A percentile compares a stretch with the other conserved stretches of the same genome.
These are phyloP conservation scores for Bacillus rossius DNA, from an alignment of 1,140 invertebrate genomes.

Conservation along the genomic window DNA sequence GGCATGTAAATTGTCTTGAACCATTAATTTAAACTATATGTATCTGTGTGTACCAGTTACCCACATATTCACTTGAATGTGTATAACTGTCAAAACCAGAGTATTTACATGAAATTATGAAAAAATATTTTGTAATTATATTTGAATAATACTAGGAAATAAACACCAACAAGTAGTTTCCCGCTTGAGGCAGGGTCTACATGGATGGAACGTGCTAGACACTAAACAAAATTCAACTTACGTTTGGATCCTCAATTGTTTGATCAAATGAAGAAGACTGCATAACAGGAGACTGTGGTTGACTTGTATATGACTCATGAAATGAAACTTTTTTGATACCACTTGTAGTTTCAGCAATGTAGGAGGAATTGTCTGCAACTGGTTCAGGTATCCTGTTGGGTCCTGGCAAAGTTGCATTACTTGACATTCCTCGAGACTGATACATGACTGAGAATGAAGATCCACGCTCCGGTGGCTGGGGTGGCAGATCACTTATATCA, in stretches of 20 bases:
- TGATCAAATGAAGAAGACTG: constrained; percentile 12
- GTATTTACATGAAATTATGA: too few relatives aligned
- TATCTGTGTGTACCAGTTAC: too few relatives aligned
- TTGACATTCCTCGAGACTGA: constrained; percentile 28
- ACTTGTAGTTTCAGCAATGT: background rate
- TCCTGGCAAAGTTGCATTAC: background rate
- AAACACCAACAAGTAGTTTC: too few relatives aligned
- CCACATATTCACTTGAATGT: too few relatives aligned
- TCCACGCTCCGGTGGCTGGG: constrained; percentile 69
- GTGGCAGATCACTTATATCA: constrained; percentile 38
- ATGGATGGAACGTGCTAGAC: too few relatives aligned
- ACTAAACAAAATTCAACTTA: constrained; percentile 50
- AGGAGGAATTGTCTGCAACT: background rate
- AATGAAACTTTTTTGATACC: constrained; percentile 62
- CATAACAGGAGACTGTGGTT: constrained; percentile 35
- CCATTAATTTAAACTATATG: too few relatives aligned
- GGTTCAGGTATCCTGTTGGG: background rate
- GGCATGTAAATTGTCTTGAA: too few relatives aligned
- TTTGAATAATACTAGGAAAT: too few relatives aligned
- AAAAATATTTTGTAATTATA: too few relatives aligned
- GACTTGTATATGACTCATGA: constrained; percentile 59
- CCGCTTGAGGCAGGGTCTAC: too few relatives aligned
- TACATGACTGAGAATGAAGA: constrained; percentile 80
- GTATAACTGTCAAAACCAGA: too few relatives aligned
- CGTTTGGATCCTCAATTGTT: constrained; percentile 66